phyloP scores from a whole-genome alignment of 2,797 vertebrate genomes.

The Leptodactylus fallax region DNA sequence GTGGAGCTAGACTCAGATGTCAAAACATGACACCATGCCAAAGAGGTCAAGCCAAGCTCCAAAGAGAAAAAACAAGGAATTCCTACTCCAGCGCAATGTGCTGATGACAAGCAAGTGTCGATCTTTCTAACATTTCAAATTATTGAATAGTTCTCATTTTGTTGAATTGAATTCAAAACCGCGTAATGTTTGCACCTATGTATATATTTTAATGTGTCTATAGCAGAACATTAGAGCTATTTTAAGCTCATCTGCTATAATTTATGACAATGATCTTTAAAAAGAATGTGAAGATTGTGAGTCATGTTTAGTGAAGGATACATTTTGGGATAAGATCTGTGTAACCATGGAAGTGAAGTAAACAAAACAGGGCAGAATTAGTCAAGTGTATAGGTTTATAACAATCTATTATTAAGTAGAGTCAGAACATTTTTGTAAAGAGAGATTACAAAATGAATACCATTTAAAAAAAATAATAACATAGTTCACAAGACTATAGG shows the following conservation, averaged over 20 bases:
- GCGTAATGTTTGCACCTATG: not conserved
- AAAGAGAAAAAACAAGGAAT: conserved; percentile 42
- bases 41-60: conserved; percentile 48
- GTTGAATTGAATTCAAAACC: not conserved
- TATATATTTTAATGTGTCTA: not conserved
- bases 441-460: not conserved
- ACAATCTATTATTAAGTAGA: not conserved
- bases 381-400: conserved; percentile 4
- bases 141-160: conserved; percentile 5
- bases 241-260: not conserved
- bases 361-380: conserved; percentile 13
- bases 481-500: not conserved
- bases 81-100: conserved; percentile 8
- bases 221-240: not conserved
- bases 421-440: not conserved
- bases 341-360: not conserved
- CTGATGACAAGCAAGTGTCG: conserved; percentile 19
- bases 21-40: conserved; percentile 50
- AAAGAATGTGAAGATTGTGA: conserved; percentile 16
- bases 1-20: conserved; percentile 29
- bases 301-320: conserved; percentile 9
- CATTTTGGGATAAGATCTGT: conserved; percentile 10
- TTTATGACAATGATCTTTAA: conserved; percentile 10
- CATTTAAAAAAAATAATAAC: too few species aligned
- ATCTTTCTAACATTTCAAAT: not conserved